Conservation (phyloP, 2,888 invertebrate genomes). For the Masnerella sp. region DNA sequence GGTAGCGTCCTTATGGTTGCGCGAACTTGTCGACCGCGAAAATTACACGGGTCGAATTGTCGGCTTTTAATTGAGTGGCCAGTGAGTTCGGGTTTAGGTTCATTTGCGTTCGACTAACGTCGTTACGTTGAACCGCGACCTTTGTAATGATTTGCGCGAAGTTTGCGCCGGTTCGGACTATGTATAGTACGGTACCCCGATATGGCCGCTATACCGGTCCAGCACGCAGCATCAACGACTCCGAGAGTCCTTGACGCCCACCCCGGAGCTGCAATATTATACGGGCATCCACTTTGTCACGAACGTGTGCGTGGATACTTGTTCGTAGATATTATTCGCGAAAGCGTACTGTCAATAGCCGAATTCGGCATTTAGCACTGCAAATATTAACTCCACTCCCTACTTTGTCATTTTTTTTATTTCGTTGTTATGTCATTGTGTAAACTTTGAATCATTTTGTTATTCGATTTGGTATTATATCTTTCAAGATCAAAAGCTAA, state of each 20-base stretch:
- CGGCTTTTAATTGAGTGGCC: slow-evolving; percentile 2
- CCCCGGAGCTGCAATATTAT: slow-evolving; percentile 61
- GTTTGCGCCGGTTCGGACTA: slow-evolving; percentile 5
- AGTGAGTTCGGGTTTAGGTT: slow-evolving; percentile 12
- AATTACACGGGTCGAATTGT: slow-evolving; percentile 7
- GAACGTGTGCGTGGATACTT: slow-evolving; percentile 1
- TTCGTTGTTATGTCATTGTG: no score
- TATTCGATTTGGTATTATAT: no score
- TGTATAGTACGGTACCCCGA: slow-evolving; percentile 65
- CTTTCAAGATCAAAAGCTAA: no score
- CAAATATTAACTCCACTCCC: no score
- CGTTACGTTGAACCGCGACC: slow-evolving; percentile 40
- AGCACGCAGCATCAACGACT: slow-evolving; percentile 60
- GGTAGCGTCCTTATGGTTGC: slow-evolving; percentile 7
- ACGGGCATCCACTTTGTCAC: slow-evolving; percentile 40
- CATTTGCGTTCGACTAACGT: no score
- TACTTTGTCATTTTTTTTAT: no score
- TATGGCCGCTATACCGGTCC: slow-evolving; percentile 72
- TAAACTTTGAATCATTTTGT: no score
- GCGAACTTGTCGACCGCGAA: slow-evolving; percentile 17
- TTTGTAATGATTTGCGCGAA: slow-evolving; percentile 20
- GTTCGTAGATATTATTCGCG: slow-evolving; percentile 29
- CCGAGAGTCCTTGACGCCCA: slow-evolving; percentile 73
- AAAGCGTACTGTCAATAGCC: slow-evolving; percentile 14
- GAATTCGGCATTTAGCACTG: no score